phyloP scores from a whole-genome alignment of 2,113 vertebrate species.

The Nyctibius bracteatus region DNA sequence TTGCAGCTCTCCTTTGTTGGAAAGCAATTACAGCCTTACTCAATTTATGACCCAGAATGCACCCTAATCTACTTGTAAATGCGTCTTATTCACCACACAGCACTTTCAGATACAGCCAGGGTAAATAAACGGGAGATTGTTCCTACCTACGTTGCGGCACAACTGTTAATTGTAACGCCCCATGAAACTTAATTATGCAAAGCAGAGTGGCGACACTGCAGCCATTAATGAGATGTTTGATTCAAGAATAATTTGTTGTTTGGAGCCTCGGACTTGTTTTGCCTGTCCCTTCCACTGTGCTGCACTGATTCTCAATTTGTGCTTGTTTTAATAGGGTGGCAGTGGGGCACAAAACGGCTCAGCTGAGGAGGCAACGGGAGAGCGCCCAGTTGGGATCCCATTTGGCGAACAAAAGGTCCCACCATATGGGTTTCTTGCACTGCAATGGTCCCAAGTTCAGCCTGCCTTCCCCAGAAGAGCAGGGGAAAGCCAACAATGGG shows the following conservation, averaged over 20 bases:
- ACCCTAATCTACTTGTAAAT: constrained; percentile 72
- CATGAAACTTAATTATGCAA: constrained; percentile 79
- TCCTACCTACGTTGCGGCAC: constrained; percentile 70
- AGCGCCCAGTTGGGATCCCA: not conserved
- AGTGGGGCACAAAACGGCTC: not conserved
- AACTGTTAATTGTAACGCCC: constrained; percentile 74
- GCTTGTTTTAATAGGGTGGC: constrained; percentile 38
- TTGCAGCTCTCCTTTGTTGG: constrained; percentile 67
- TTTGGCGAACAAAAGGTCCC: not conserved
- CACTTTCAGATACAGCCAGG: constrained; percentile 62
- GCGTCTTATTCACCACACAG: constrained; percentile 64
- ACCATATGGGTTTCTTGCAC: not conserved
- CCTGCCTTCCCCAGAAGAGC: not conserved
- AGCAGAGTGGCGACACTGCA: constrained; percentile 70
- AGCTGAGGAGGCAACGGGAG: not conserved
- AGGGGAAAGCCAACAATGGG: not conserved
- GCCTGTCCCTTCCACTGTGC: constrained; percentile 51
- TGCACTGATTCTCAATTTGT: constrained; percentile 53
- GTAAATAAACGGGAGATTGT: constrained; percentile 69
- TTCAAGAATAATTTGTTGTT: constrained; percentile 78
- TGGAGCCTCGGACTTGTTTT: constrained; percentile 64
- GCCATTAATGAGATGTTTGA: constrained; percentile 78
- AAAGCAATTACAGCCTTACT: constrained; percentile 74
- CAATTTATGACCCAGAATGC: constrained; percentile 72
- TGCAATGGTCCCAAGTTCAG: too few species aligned